A percentile compares a stretch with the other conserved stretches of the same genome.
Evolutionary conservation across 2,888 invertebrate genomes (phyloP).

Genomic region (Odontocolon sp.): DNA sequence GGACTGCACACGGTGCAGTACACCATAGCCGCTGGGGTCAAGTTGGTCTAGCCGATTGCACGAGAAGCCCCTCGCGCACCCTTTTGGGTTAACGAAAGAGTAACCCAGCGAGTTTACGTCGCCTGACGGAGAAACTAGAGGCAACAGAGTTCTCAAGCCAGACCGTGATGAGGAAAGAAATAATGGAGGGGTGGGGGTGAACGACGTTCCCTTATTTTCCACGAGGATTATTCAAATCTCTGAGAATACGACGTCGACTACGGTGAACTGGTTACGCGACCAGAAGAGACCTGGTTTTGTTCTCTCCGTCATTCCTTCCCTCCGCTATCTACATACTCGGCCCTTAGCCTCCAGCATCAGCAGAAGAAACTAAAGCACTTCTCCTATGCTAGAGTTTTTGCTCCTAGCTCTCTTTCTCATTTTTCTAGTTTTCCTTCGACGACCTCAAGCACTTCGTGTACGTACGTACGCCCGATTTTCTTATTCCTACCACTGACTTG

Average conservation of each 20-base stretch:
- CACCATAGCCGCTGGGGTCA: constrained; percentile 19
- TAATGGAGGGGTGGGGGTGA: neutral
- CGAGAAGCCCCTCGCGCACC: neutral
- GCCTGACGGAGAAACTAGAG: neutral
- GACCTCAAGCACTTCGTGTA: constrained; percentile 3
- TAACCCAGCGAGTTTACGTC: constrained; percentile 13
- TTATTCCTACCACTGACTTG: constrained; percentile 7
- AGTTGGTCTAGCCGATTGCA: constrained; percentile 34
- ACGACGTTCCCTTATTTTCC: constrained; percentile 49
- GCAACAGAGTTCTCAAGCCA: neutral
- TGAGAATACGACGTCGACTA: constrained; percentile 48
- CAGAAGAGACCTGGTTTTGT: constrained; percentile 63
- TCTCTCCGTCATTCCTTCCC: constrained; percentile 50
- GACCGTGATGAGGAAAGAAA: constrained; percentile 9
- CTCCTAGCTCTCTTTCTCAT: constrained; percentile 17
- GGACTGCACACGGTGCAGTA: constrained; percentile 3
- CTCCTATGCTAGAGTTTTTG: constrained; percentile 9
- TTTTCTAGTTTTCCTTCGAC: constrained; percentile 32
- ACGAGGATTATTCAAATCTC: constrained; percentile 61
- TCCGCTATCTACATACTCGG: constrained; percentile 19
- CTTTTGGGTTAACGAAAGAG: constrained; percentile 37
- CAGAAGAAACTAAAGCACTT: constrained; percentile 34
- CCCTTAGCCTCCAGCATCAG: constrained; percentile 31
- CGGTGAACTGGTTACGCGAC: constrained; percentile 55
- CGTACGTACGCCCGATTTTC: constrained; percentile 32